These are phyloP conservation scores for Pardalotus punctatus DNA, from an alignment of 2,113 vertebrate genomes.

Conservation along the genomic window DNA sequence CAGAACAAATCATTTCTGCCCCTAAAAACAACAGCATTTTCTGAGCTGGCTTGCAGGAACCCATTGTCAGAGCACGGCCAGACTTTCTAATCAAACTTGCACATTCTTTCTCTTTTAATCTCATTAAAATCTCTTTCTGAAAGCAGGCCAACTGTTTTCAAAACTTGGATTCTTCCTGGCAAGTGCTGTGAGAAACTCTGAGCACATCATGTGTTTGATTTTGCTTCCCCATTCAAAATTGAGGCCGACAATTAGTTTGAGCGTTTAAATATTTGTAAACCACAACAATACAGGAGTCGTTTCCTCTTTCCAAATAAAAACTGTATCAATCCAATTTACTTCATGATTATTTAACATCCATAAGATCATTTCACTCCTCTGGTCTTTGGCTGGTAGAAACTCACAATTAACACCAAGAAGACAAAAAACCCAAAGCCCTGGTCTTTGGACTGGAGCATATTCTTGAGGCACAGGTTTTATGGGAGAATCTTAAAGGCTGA, in stretches of 20 bases:
- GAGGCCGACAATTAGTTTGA: conserved; percentile 22
- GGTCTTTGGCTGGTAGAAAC: neutral
- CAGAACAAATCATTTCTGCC: neutral
- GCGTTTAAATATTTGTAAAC: conserved; percentile 43
- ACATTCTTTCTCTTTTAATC: conserved; percentile 44
- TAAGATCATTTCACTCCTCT: neutral
- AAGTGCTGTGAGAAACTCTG: conserved; percentile 30
- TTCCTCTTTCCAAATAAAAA: conserved; percentile 50
- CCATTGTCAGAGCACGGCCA: neutral
- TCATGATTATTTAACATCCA: neutral
- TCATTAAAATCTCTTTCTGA: conserved; percentile 43
- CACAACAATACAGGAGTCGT: conserved; percentile 1
- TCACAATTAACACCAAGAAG: neutral
- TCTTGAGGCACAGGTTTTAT: neutral
- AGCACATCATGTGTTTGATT: conserved; percentile 13
- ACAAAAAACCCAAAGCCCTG: neutral
- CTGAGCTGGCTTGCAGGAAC: neutral
- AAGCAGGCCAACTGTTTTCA: conserved; percentile 46
- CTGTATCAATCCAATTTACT: neutral
- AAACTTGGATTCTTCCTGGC: conserved; percentile 37
- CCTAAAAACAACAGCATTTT: neutral
- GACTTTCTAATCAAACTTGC: conserved; percentile 28
- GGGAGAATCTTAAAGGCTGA: neutral
- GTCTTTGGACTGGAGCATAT: neutral
- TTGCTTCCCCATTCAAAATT: conserved; percentile 39